Evolutionary conservation across 2,888 invertebrate species (phyloP), one percentile per base, ranked within the genome.

Genomic region (Lottia gigantea): DNA sequence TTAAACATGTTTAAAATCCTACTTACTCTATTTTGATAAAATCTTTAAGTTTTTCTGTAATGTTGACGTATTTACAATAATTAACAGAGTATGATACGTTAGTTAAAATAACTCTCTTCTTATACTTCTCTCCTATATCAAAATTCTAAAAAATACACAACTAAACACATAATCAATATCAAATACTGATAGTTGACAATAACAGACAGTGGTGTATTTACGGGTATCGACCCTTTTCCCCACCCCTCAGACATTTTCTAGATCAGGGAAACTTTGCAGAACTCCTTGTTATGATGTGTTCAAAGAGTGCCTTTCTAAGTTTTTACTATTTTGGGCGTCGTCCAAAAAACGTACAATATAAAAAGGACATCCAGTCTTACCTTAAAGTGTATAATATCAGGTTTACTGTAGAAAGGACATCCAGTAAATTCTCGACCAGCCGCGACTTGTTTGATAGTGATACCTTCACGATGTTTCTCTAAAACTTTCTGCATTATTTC

Each of bases 1-100:
- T n/a, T n/a, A 31, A 31, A 31, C 31, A 31, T 6, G 31, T 40
- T 31, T 40, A 40, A 40, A 40, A 40, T 40, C 40, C 15, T 25
- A 79, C 86, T 83, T 82, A 88, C 88, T 82, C 78, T 11, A 88
- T 83, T 45, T 83, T 80, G 46, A 89, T 85, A 75, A 88, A 89
- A 74, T 89, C 88, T 75, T 88, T 88, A 26, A 89, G 84, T 55
- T 81, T 77, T 68, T 89, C 88, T 12, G 88, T 85, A 45, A 89
- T 82, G 69, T 85, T 86, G 31, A 84, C 75, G 46, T 85, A 84
- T 78, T 87, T 87, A 76, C 87, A 87, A 76, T 86, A 87, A 76
- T 88, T 89, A 23, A 89, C 86, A 23, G 86, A 84, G 76, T 88
- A 88, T 1, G 88, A 88, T 15, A 88, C 88, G 77, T 89, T 89